phyloP scores from a whole-genome alignment of 2,888 invertebrate genomes.

The Geophilus truncorum region DNA sequence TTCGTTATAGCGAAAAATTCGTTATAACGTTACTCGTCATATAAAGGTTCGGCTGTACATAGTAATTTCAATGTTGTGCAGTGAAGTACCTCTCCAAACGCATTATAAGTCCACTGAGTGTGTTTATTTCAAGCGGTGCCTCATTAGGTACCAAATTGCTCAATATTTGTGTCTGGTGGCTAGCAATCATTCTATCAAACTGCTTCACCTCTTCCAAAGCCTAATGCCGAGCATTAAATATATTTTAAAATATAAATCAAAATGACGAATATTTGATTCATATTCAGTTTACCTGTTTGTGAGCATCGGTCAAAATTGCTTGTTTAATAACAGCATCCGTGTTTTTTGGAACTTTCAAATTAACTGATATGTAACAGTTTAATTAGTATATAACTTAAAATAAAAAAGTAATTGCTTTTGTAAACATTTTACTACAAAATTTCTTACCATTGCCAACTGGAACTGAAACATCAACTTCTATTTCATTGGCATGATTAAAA shows the following conservation, averaged over 20 bases:
- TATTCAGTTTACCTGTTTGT: not conserved
- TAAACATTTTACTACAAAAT: too few species aligned
- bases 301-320: not conserved
- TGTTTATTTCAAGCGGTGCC: not conserved
- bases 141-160: not conserved
- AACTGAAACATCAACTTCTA: not conserved
- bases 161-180: not conserved
- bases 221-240: too few species aligned
- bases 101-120: not conserved
- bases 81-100: not conserved
- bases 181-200: not conserved
- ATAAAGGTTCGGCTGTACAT: too few species aligned
- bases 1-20: too few species aligned
- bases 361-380: not conserved
- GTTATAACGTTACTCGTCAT: too few species aligned
- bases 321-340: not conserved
- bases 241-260: not conserved
- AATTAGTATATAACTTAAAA: not conserved
- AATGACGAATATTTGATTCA: not conserved
- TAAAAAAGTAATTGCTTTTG: too few species aligned
- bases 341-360: not conserved
- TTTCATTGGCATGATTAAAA: not conserved
- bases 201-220: not conserved
- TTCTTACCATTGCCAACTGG: not conserved
- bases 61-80: too few species aligned